Evolutionary conservation across 2,113 vertebrate species (phyloP), one percentile per base, ranked within the genome.

Genomic region (Python bivittatus): DNA sequence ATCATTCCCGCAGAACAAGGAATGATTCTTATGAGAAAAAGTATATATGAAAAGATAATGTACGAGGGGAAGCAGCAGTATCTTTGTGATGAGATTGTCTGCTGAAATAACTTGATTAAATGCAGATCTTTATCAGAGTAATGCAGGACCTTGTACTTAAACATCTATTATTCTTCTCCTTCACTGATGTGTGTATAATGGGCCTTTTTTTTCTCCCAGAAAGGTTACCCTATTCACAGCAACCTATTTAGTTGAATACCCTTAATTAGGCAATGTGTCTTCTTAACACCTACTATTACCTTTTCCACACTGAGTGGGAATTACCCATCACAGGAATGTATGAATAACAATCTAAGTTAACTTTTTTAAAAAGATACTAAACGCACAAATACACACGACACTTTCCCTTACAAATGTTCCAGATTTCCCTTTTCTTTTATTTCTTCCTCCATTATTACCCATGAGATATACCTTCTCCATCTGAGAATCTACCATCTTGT

Each of bases 11-110:
- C 1, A 94, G 95, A 97, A 93, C 79, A 29, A 94, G 60, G 97
- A 96, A 96, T 95, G 92, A 95, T 7, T 90, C 72, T 95, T 87
- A 90, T 94, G 95, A 97, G 94, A 96, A 96, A 92, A 58, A 0
- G 20, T 91, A 86, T 27, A 89, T 33, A 83, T 92, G 44, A 95
- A 94, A 96, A 79, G 33, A 94, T 79, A 88, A 92, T 90, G 42
- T 79, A 92, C 86, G 9, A 95, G 44, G 29, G 91, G 29, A 96
- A 95, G 56, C 84, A 15, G 23, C 94, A 72, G 93, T 20, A 79
- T 22, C 44, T 95, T 92, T 56, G 0, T 95, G 60, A 92, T 89
- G 95, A 96, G 95, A 94, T 96, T 93, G 93, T 42, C 85, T 56
- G 0, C 88, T 96, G 95, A 90, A 95, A 94, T 29, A 93, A 61